These are phyloP conservation scores for Staurois parvus DNA, from an alignment of 2,797 vertebrate genomes.

Conservation along the genomic window DNA sequence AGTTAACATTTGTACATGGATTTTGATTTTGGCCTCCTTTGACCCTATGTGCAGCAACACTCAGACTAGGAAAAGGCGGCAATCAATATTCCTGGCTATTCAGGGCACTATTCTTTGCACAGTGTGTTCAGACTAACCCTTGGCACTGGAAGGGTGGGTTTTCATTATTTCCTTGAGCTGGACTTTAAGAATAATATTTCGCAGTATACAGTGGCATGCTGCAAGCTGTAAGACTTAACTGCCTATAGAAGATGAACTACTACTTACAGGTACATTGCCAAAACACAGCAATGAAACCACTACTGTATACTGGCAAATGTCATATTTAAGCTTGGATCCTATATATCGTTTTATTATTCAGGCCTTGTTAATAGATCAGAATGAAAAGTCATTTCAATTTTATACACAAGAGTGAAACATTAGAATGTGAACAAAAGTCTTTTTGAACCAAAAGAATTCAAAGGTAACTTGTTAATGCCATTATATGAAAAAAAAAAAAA, in stretches of 20 bases:
- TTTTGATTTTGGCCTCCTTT: too few relatives aligned
- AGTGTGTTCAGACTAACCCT: too few relatives aligned
- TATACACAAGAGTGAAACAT: slow-evolving; percentile 45
- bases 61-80: too few relatives aligned
- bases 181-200: not conserved
- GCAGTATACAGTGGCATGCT: not conserved
- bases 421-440: slow-evolving; percentile 53
- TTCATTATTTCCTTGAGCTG: too few relatives aligned
- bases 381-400: slow-evolving; percentile 66
- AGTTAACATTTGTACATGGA: too few relatives aligned
- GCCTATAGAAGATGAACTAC: not conserved
- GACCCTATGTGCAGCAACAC: too few relatives aligned
- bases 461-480: slow-evolving; percentile 27
- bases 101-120: too few relatives aligned
- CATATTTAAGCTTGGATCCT: slow-evolving; percentile 61
- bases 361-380: slow-evolving; percentile 68
- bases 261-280: slow-evolving; percentile 63
- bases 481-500: slow-evolving; percentile 19
- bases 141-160: too few relatives aligned
- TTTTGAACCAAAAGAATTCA: slow-evolving; percentile 42
- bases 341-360: slow-evolving; percentile 57
- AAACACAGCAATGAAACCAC: slow-evolving; percentile 56
- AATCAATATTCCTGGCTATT: too few relatives aligned
- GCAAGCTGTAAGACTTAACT: not conserved
- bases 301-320: slow-evolving; percentile 52